Percentiles rank a stretch among this genome's conserved stretches.
Evolutionary conservation across 2,113 vertebrate genomes (phyloP).

Genomic region (Jaculus jaculus): DNA sequence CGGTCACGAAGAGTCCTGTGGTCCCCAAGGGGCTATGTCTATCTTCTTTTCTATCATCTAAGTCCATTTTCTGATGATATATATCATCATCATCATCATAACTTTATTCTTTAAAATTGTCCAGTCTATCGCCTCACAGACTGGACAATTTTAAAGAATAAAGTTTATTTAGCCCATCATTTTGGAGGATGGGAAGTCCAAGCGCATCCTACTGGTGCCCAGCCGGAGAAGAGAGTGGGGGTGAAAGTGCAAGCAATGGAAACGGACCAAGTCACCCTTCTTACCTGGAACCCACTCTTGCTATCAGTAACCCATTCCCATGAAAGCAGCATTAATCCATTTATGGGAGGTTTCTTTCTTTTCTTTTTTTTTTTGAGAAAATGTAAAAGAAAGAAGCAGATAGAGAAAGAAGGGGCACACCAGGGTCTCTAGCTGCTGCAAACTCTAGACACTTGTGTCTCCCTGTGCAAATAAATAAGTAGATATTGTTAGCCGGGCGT

Average conservation of each 20-base stretch:
- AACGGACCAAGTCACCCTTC: background rate
- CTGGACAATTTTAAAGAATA: background rate
- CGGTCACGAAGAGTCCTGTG: background rate
- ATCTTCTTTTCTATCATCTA: background rate
- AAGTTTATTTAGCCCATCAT: background rate
- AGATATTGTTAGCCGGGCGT: too few species aligned
- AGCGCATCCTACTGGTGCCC: background rate
- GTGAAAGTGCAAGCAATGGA: background rate
- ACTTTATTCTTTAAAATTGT: too few species aligned
- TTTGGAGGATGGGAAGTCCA: background rate
- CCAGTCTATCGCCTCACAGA: background rate
- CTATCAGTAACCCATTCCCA: background rate
- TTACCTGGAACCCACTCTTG: background rate
- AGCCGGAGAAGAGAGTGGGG: background rate
- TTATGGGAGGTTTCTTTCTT: background rate
- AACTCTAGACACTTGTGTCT: too few species aligned
- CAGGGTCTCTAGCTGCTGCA: too few species aligned
- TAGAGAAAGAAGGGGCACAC: too few species aligned
- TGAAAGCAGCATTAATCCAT: background rate
- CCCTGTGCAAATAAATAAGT: too few species aligned
- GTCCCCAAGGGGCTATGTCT: background rate
- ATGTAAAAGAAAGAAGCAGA: too few species aligned
- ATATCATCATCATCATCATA: too few species aligned
- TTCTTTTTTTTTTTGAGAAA: too few species aligned
- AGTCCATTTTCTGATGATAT: background rate